Base-by-base conservation (phyloP, 2,888 invertebrate species). In the Thereva unica region DNA sequence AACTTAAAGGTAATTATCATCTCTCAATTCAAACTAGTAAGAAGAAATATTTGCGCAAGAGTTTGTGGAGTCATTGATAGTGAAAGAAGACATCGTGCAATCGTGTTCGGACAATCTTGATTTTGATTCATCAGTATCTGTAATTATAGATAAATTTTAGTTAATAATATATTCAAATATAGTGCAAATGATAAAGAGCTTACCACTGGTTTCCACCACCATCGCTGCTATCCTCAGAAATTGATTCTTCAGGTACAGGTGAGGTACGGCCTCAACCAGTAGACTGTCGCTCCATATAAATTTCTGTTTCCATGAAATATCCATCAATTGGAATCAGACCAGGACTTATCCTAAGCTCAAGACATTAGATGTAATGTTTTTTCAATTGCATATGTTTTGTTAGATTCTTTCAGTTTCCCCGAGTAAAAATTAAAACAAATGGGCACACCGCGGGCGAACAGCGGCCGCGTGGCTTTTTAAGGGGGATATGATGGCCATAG, bases 371-470 rank as follows among this genome's bases (percentile, higher is more conserved):
- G 76, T 92, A 93, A 80, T 98, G 98, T 1, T 96, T 91, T 83
- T 97, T 98, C 67, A 97, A 97, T 79, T 97, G 96, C 93, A 97
- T 95, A 80, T 98, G 97, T 80, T 97, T 98, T 0, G 97, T 97
- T 69, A 98, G 83, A 79, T 98, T 98, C 9, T 97, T 96, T 81
- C 97, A 97, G 4, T 97, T 98, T 83, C 98, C 98, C 81, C 98
- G 98, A 80, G 95, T 95, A 83, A 84, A 85, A 72, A 66, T 70
- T 6, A 55, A 52, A 52, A 52, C 23, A 5, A 5, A 23, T 4
- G 8, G 34, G 49, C 1, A 12, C 12, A 3, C 38, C 9, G 53
- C 44, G n/a, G n/a, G n/a, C n/a, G n/a, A n/a, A n/a, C n/a, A n/a
- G n/a, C n/a, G n/a, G n/a, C n/a, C n/a, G n/a, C n/a, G n/a, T n/a